Percentiles rank a stretch among this genome's conserved stretches.
Conservation (phyloP, 1,140 invertebrate species). For the Drosophila kurseongensis region DNA sequence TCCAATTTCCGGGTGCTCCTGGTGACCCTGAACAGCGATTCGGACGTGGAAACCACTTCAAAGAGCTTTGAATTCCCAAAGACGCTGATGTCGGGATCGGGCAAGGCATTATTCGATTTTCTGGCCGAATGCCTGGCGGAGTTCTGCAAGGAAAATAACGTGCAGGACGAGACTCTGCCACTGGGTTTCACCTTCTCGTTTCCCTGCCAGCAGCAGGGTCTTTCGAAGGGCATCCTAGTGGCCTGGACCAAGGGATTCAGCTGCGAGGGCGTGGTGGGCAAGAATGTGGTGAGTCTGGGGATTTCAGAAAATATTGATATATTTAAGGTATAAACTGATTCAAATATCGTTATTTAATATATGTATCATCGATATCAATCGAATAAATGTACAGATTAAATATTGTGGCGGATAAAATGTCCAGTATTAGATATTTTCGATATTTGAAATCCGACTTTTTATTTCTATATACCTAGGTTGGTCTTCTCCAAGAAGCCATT, state of each 20-base stretch:
- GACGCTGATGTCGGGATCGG: conserved; percentile 95
- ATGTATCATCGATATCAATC: too few species aligned
- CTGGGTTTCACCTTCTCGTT: conserved; percentile 99
- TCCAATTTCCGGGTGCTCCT: conserved; percentile 98
- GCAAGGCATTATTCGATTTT: conserved; percentile 96
- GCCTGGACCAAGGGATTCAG: conserved; percentile 91
- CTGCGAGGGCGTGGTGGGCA: conserved; percentile 85
- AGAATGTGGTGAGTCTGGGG: conserved; percentile 91
- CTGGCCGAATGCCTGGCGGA: conserved; percentile 97
- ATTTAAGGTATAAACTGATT: too few species aligned
- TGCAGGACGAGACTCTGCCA: conserved; percentile 86
- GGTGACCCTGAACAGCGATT: conserved; percentile 91
- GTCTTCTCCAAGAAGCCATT: conserved; percentile 91
- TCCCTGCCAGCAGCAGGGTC: conserved; percentile 94
- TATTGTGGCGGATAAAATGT: too few species aligned
- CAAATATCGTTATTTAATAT: too few species aligned
- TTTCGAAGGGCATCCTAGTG: conserved; percentile 94
- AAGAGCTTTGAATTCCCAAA: conserved; percentile 97
- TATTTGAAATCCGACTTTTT: too few species aligned
- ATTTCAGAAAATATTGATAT: neutral
- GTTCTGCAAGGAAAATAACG: conserved; percentile 92
- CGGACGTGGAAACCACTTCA: conserved; percentile 93
- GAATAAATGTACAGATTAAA: too few species aligned
- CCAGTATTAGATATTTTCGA: too few species aligned
- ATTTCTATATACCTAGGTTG: conserved; percentile 85